phyloP scores from a whole-genome alignment of 92 coral and sea anemone species.

The Plumapathes pennacea region DNA sequence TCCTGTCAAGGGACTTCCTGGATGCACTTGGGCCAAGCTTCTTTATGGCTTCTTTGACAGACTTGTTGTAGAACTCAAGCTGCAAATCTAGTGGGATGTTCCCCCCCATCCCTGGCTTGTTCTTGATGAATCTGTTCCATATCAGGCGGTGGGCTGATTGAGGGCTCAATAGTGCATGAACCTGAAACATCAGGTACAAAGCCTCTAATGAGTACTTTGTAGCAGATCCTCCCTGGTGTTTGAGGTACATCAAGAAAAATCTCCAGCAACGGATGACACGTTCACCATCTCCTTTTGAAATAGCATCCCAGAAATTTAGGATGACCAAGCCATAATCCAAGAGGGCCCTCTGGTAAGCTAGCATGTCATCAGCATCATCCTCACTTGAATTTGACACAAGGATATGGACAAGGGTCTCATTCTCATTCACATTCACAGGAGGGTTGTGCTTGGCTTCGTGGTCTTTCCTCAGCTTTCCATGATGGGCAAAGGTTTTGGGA shows the following conservation, averaged over 20 bases:
- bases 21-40: slow-evolving; percentile 73
- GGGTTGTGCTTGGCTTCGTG: slow-evolving; percentile 73
- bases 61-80: slow-evolving; percentile 59
- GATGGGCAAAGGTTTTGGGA: slow-evolving; percentile 49
- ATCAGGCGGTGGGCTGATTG: slow-evolving; percentile 69
- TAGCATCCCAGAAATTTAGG: slow-evolving; percentile 54
- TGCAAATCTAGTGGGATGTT: slow-evolving; percentile 67
- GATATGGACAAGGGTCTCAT: background rate
- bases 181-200: slow-evolving; percentile 70
- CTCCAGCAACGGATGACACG: slow-evolving; percentile 69
- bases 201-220: slow-evolving; percentile 68
- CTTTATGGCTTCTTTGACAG: slow-evolving; percentile 66
- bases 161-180: slow-evolving; percentile 65
- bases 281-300: slow-evolving; percentile 63
- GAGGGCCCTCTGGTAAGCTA: slow-evolving; percentile 63
- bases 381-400: background rate
- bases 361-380: slow-evolving; percentile 65
- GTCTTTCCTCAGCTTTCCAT: slow-evolving; percentile 56
- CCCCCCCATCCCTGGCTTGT: slow-evolving; percentile 61
- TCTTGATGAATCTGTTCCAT: slow-evolving; percentile 67
- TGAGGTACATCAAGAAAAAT: slow-evolving; percentile 58
- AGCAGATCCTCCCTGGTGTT: slow-evolving; percentile 53
- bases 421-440: slow-evolving; percentile 30
- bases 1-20: slow-evolving; percentile 45
- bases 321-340: slow-evolving; percentile 69